Evolutionary conservation across 2,888 invertebrate species (phyloP).

Genomic region (Heliconius aoede): DNA sequence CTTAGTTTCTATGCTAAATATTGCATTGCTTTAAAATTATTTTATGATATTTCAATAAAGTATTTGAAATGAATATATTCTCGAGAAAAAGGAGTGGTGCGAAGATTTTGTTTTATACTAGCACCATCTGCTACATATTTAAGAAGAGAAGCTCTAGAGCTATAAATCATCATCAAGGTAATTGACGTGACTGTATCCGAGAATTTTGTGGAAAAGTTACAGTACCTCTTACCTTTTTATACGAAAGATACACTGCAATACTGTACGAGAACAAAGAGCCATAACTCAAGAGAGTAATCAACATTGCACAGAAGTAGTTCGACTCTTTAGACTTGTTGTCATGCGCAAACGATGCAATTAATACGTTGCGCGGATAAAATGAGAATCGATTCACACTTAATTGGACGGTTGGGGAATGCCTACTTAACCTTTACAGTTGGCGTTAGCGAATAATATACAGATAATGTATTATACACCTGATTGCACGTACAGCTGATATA

Average conservation of each 20-base stretch:
- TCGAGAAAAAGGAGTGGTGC: neutral
- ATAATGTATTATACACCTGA: constrained; percentile 39
- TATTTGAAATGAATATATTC: neutral
- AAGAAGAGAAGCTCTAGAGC: neutral
- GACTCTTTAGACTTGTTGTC: constrained; percentile 42
- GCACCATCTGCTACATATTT: neutral
- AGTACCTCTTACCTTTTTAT: constrained; percentile 6
- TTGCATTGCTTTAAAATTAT: constrained; percentile 1
- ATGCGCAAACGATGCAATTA: constrained; percentile 49
- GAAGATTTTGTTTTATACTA: neutral
- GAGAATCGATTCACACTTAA: constrained; percentile 48
- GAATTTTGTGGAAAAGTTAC: constrained; percentile 14
- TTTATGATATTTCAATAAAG: neutral
- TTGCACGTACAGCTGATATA: constrained; percentile 31
- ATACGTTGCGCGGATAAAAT: constrained; percentile 47
- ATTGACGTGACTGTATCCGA: constrained; percentile 16
- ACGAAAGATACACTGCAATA: constrained; percentile 18
- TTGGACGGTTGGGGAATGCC: constrained; percentile 47
- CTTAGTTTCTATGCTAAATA: constrained; percentile 14
- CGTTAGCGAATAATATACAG: constrained; percentile 26
- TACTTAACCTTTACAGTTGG: constrained; percentile 43
- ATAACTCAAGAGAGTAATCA: constrained; percentile 19
- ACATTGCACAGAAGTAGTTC: constrained; percentile 29
- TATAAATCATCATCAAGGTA: neutral
- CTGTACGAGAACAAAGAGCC: constrained; percentile 1